Conservation (phyloP, 2,113 vertebrate species). For the Rhipidura dahli region DNA sequence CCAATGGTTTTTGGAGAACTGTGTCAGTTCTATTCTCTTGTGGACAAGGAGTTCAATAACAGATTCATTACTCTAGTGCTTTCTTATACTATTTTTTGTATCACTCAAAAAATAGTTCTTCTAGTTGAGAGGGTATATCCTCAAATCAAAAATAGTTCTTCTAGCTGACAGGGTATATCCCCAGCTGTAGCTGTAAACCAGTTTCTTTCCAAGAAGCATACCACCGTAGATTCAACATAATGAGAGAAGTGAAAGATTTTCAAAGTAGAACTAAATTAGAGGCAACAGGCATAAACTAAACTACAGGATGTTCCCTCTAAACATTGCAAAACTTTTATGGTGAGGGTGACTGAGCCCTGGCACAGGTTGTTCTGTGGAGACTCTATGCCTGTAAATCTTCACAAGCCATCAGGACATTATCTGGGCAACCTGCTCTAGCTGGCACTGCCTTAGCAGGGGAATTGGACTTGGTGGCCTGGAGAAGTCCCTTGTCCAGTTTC, state of each 20-base stretch:
- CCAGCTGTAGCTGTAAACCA: neutral
- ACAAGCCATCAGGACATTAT: neutral
- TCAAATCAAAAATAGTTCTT: no score
- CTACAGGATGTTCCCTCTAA: neutral
- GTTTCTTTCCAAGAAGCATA: neutral
- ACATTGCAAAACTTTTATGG: neutral
- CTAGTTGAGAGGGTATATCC: neutral
- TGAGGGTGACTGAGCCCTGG: rapidly evolving
- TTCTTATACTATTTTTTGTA: neutral
- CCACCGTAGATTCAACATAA: neutral
- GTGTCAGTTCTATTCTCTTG: neutral
- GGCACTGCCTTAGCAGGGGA: neutral
- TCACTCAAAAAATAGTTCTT: neutral
- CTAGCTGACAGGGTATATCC: neutral
- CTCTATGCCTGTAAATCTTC: neutral
- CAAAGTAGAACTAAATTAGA: neutral
- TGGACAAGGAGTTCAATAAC: neutral
- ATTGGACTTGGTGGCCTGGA: neutral
- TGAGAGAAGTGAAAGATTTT: neutral
- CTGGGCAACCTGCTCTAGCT: neutral
- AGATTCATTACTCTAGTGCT: neutral
- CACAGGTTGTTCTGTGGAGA: neutral
- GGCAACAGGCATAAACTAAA: neutral
- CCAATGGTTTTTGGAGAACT: neutral
- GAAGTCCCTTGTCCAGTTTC: neutral